Evolutionary conservation across 2,888 invertebrate genomes (phyloP).

Genomic region (Drosophila setosimentum): DNA sequence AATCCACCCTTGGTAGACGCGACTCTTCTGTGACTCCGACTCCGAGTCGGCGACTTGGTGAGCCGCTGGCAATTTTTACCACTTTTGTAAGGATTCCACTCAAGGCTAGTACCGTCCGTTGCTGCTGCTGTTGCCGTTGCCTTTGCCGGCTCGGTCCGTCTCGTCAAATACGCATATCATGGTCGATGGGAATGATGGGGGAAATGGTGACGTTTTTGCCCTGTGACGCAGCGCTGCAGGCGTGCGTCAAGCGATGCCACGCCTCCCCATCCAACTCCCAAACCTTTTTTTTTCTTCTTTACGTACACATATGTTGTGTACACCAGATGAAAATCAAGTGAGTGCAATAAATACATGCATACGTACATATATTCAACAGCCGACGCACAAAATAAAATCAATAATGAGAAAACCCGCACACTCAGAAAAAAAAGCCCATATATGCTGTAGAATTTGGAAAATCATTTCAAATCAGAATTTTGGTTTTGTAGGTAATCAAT

Average conservation of each 20-base stretch:
- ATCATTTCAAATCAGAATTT: no score
- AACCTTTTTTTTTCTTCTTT: neutral
- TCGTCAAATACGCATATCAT: conserved; percentile 50
- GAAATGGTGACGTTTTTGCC: conserved; percentile 31
- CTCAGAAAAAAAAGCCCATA: neutral
- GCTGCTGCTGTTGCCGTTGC: conserved; percentile 8
- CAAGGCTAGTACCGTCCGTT: conserved; percentile 59
- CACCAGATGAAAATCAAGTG: conserved; percentile 64
- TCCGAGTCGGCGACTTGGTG: conserved; percentile 27
- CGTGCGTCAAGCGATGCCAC: conserved; percentile 50
- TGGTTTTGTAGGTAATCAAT: no score
- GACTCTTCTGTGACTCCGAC: conserved; percentile 1
- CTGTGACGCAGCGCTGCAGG: conserved; percentile 60
- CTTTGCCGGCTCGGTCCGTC: conserved; percentile 20
- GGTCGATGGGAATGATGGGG: neutral
- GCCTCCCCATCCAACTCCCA: conserved; percentile 14
- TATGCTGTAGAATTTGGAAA: neutral
- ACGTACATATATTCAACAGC: conserved; percentile 45
- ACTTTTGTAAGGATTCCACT: conserved; percentile 78
- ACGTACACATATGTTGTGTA: conserved; percentile 29
- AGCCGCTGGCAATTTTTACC: conserved; percentile 71
- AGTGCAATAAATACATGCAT: conserved; percentile 62
- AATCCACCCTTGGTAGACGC: conserved; percentile 67
- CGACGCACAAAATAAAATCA: conserved; percentile 56
- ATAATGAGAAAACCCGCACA: conserved; percentile 49